phyloP scores from a whole-genome alignment of 2,113 vertebrate species.

The Vulpes lagopus region DNA sequence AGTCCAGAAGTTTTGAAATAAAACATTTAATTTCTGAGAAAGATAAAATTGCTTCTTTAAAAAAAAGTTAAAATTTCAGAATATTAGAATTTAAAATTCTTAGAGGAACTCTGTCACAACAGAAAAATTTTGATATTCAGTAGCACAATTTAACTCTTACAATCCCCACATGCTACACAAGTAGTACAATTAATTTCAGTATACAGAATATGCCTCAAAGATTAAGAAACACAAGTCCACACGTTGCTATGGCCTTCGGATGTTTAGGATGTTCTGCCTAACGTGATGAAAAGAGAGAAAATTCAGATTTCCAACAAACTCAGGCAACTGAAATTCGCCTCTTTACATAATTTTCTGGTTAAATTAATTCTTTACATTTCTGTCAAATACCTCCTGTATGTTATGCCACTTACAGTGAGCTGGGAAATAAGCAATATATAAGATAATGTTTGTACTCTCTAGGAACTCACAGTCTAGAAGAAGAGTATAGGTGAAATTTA shows the following conservation, averaged over 20 bases:
- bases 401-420: neutral
- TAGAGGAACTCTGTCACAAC: neutral
- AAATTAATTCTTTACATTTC: neutral
- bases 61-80: constrained; percentile 35
- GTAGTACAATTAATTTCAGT: neutral
- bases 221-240: neutral
- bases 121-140: neutral
- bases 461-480: neutral
- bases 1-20: neutral
- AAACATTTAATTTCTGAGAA: neutral
- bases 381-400: neutral
- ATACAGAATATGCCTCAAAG: neutral
- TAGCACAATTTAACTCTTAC: neutral
- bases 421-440: neutral
- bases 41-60: constrained; percentile 1
- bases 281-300: neutral
- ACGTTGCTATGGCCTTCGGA: neutral
- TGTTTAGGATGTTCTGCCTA: neutral
- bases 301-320: neutral
- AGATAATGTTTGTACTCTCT: neutral
- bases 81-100: constrained; percentile 26
- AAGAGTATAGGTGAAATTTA: neutral
- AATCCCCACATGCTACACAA: neutral
- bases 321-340: neutral
- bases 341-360: neutral